These are phyloP conservation scores for Saxicola maurus DNA, from an alignment of 2,797 vertebrate genomes.

Conservation along the genomic window DNA sequence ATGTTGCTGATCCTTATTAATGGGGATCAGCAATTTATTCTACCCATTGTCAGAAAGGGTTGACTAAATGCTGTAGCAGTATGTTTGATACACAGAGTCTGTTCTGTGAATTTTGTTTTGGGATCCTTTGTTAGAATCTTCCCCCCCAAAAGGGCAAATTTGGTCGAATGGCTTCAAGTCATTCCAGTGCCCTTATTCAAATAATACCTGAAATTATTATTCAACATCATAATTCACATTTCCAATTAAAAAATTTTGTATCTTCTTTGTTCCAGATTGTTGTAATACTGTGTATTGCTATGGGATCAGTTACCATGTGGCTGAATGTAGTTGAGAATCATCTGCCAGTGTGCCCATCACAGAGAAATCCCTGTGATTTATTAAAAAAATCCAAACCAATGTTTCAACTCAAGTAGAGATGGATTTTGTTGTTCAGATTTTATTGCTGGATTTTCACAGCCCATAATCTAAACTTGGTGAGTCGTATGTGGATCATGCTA, in stretches of 20 bases:
- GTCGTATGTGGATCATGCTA: background rate
- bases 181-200: background rate
- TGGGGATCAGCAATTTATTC: background rate
- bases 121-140: background rate
- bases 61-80: background rate
- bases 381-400: background rate
- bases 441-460: background rate
- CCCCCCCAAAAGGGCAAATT: background rate
- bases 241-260: background rate
- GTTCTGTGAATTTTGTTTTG: background rate
- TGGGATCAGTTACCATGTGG: background rate
- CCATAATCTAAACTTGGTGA: background rate
- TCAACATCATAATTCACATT: accelerated
- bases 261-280: background rate
- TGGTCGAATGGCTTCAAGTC: background rate
- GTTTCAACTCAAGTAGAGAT: background rate
- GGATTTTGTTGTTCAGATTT: background rate
- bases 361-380: background rate
- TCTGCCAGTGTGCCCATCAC: background rate
- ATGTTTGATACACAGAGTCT: background rate
- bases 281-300: background rate
- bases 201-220: background rate
- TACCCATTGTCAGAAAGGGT: background rate
- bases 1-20: background rate
- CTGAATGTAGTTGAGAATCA: background rate